Percentiles rank a stretch among this genome's conserved stretches.
These are phyloP conservation scores for Passerculus sandwichensis DNA, from an alignment of 2,797 vertebrate genomes.

Conservation along the genomic window DNA sequence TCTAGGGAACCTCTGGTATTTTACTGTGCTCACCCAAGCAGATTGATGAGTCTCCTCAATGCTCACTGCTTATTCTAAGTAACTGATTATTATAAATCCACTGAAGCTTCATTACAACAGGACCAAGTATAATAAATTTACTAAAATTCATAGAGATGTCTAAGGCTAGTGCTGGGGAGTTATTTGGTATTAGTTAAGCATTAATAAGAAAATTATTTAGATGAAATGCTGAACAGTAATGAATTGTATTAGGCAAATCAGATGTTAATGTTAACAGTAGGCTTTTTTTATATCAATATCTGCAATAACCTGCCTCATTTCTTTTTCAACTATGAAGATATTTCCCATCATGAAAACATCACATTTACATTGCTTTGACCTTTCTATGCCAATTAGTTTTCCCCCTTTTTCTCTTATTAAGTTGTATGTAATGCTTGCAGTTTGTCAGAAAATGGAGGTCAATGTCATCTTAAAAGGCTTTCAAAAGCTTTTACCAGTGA, in stretches of 20 bases:
- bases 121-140: neutral
- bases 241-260: slow-evolving; percentile 36
- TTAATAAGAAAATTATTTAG: slow-evolving; percentile 28
- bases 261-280: slow-evolving; percentile 26
- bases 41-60: neutral
- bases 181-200: neutral
- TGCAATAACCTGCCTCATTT: neutral
- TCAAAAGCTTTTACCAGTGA: neutral
- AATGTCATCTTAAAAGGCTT: neutral
- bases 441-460: neutral
- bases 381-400: neutral
- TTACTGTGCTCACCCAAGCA: neutral
- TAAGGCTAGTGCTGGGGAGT: neutral
- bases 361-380: neutral
- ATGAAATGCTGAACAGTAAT: slow-evolving; percentile 3
- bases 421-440: neutral
- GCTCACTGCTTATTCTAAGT: neutral
- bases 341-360: neutral
- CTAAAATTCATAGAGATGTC: neutral
- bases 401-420: neutral
- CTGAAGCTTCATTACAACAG: neutral
- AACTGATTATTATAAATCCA: neutral
- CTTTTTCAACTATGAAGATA: neutral
- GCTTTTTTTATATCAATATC: slow-evolving; percentile 4
- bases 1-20: neutral